Percentiles rank a stretch among this genome's conserved stretches.
Conservation (phyloP, 1,140 invertebrate species). For the Drosophila willistoni region DNA sequence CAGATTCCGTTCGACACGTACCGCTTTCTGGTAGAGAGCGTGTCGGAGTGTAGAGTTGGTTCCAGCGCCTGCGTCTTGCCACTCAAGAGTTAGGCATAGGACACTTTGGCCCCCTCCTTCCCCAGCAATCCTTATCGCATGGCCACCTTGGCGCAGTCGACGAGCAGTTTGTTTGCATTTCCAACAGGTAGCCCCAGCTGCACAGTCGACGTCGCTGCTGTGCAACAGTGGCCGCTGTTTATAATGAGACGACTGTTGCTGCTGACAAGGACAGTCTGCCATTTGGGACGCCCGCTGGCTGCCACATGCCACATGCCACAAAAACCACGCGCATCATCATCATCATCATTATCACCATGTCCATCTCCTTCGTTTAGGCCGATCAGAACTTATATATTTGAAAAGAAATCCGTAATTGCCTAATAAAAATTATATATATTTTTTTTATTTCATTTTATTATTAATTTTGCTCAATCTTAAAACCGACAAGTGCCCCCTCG, state of each 20-base stretch:
- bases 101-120: background rate
- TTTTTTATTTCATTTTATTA: too few relatives aligned
- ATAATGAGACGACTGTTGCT: conserved; percentile 59
- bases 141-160: conserved; percentile 19
- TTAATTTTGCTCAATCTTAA: background rate
- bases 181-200: conserved; percentile 68
- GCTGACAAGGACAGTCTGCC: conserved; percentile 16
- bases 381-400: background rate
- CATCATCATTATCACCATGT: background rate
- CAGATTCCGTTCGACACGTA: background rate
- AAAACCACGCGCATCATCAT: conserved; percentile 18
- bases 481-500: background rate
- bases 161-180: conserved; percentile 62
- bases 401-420: too few relatives aligned
- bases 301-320: conserved; percentile 20
- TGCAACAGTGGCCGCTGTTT: conserved; percentile 73
- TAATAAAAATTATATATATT: too few relatives aligned
- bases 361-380: background rate
- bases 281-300: conserved; percentile 12
- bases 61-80: conserved; percentile 58
- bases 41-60: conserved; percentile 54
- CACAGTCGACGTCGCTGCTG: conserved; percentile 53
- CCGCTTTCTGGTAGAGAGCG: background rate
- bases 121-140: conserved; percentile 14
- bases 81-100: background rate